Conservation (phyloP, 2,113 vertebrate genomes). For the Podilymbus podiceps region DNA sequence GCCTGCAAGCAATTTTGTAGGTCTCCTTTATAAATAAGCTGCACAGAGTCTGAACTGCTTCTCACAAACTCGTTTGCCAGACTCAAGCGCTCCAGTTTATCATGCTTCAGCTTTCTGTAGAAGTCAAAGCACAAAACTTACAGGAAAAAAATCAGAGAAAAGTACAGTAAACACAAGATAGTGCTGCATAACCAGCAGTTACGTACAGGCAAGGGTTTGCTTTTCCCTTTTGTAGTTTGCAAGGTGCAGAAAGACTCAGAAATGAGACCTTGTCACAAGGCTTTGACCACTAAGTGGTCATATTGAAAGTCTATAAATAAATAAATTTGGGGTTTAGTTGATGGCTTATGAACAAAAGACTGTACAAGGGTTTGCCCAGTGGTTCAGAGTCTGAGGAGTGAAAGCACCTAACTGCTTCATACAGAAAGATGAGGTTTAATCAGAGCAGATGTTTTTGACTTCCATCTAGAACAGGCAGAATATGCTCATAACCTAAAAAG, state of each 20-base stretch:
- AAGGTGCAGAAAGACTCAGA: neutral
- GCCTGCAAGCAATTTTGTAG: neutral
- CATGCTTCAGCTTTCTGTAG: neutral
- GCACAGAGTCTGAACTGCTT: neutral
- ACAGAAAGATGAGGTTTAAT: neutral
- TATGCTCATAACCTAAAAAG: neutral
- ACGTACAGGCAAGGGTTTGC: neutral
- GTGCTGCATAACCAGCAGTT: neutral
- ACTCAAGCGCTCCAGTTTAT: neutral
- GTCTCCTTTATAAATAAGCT: neutral
- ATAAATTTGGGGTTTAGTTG: neutral
- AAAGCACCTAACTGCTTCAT: neutral
- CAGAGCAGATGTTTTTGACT: neutral
- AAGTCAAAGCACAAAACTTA: neutral
- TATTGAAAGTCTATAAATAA: neutral
- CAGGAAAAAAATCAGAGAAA: neutral
- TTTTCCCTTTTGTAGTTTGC: neutral
- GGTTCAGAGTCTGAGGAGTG: neutral
- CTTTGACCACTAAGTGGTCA: neutral
- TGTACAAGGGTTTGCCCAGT: neutral
- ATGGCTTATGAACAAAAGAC: neutral
- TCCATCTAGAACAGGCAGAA: neutral
- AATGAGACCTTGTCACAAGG: neutral
- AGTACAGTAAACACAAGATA: fast-evolving
- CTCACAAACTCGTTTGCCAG: neutral